Percentiles rank a stretch among this genome's conserved stretches.
Evolutionary conservation across 2,888 invertebrate species (phyloP).

Genomic region (Nomada hirtipes): DNA sequence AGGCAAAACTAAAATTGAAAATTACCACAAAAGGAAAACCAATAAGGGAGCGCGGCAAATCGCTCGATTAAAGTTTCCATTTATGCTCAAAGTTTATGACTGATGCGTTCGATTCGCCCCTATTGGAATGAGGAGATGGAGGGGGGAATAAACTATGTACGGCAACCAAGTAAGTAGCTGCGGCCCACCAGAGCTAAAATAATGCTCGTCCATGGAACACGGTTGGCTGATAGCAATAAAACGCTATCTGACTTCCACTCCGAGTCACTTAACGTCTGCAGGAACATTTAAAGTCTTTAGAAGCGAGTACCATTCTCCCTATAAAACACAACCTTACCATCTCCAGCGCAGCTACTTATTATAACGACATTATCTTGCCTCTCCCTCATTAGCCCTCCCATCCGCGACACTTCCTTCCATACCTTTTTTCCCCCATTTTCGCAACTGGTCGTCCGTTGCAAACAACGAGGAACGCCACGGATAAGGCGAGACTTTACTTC

Average conservation of each 20-base stretch:
- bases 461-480: constrained; percentile 45
- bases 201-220: constrained; percentile 38
- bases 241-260: constrained; percentile 82
- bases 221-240: constrained; percentile 73
- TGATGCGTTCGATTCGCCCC: neutral
- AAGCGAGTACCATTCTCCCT: constrained; percentile 61
- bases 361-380: constrained; percentile 76
- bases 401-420: constrained; percentile 67
- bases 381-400: constrained; percentile 74
- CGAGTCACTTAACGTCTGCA: constrained; percentile 81
- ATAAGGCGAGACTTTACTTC: constrained; percentile 39
- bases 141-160: constrained; percentile 9
- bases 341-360: constrained; percentile 76
- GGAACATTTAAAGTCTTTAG: constrained; percentile 76
- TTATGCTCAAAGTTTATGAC: too few relatives aligned
- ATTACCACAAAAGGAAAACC: too few relatives aligned
- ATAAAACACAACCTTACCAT: constrained; percentile 74
- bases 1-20: too few relatives aligned
- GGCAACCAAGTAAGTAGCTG: constrained; percentile 26
- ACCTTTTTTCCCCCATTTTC: constrained; percentile 42
- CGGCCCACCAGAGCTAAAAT: constrained; percentile 37
- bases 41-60: too few relatives aligned
- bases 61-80: too few relatives aligned
- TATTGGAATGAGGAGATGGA: neutral
- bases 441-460: constrained; percentile 36